Evolutionary conservation across 2,888 invertebrate species (phyloP), one percentile per base, ranked within the genome.

Genomic region (Spicauda simplicius): DNA sequence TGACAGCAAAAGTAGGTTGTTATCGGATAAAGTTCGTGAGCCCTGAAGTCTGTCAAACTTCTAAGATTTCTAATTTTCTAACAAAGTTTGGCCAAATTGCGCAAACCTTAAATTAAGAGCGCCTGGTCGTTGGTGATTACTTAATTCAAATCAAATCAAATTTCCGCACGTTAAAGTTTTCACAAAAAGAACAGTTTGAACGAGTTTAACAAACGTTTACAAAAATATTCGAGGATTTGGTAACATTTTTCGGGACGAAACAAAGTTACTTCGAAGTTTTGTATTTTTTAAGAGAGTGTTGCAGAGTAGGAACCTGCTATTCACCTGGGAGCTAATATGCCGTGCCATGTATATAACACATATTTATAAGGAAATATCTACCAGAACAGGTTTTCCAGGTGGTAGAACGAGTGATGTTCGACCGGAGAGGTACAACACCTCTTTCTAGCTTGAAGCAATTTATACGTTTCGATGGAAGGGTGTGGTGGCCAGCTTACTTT

Each of bases 21-120:
- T 50, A 50, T 50, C 50, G 50, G 10, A 18, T 50, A 50, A 16
- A 50, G 10, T 50, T 50, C 18, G 50, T n/a, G 3, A 50, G 18
- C 50, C 3, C 14, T 0, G 41, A 19, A 57, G 19, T 57, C 57
- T 41, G 19, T 41, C 19, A 41, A 57, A 57, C 57, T 57, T 20
- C 37, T 41, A 50, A 50, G 59, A 60, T 50, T 50, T 50, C 50
- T 50, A 8, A 30, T 50, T 50, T 50, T 25, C 10, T n/a, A n/a
- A 55, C 25, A 41, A 57, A 57, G 16, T 50, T 60, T 18, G n/a
- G 30, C 30, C 10, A 14, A 30, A 50, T 18, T 60, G 20, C 14
- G 45, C 58, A 45, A 58, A 50, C n/a, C 48, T 57, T 57, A 41
- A 18, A 57, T 19, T 6, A 45, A 30, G 30, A 55, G 6, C 30